Evolutionary conservation across 2,797 vertebrate genomes (phyloP).

Genomic region (Danio choprae): DNA sequence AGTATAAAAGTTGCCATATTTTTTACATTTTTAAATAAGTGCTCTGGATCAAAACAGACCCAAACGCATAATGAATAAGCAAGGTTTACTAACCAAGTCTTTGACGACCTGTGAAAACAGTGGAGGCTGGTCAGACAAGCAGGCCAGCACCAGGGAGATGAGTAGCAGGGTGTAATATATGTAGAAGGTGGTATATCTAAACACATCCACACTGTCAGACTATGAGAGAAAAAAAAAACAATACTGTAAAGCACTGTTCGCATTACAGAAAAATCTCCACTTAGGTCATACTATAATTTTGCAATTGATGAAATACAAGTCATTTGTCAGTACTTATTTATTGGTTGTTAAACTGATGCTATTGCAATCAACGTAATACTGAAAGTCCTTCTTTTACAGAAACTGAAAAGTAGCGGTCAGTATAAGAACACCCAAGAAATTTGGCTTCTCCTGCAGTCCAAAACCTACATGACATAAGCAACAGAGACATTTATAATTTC

Average conservation of each 20-base stretch:
- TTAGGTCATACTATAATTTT: neutral
- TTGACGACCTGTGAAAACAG: conserved; percentile 89
- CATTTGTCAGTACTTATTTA: neutral
- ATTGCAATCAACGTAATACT: neutral
- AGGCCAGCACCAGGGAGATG: conserved; percentile 83
- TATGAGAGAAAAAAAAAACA: conserved; percentile 57
- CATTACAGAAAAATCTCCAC: neutral
- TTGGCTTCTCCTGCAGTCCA: neutral
- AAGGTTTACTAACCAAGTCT: conserved; percentile 81
- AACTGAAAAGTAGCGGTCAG: neutral
- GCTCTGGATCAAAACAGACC: no score
- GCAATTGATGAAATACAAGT: neutral
- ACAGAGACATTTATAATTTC: neutral
- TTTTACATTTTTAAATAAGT: no score
- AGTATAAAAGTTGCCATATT: no score
- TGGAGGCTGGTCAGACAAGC: conserved; percentile 85
- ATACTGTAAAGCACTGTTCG: neutral
- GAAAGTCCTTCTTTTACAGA: neutral
- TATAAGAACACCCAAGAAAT: neutral
- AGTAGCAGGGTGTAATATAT: conserved; percentile 85
- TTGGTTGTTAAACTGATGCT: neutral
- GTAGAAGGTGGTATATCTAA: conserved; percentile 88
- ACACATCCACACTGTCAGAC: conserved; percentile 72
- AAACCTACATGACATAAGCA: neutral
- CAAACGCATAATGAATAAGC: no score